Conservation (phyloP, 1,140 invertebrate species). For the Philopotamus ludificatus region DNA sequence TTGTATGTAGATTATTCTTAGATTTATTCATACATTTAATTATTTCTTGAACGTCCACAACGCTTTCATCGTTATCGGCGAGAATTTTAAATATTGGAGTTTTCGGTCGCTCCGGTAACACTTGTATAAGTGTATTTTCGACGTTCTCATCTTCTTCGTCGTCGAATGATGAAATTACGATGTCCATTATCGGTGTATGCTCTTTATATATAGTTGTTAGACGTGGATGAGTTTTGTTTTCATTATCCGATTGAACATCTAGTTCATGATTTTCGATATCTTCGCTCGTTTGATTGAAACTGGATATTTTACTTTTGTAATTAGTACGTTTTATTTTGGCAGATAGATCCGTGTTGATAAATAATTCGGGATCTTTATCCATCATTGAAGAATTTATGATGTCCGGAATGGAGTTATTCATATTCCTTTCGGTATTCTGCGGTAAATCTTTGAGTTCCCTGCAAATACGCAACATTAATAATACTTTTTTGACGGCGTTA, state of each 20-base stretch:
- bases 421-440: constrained; percentile 24
- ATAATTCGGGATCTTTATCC: constrained; percentile 38
- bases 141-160: constrained; percentile 28
- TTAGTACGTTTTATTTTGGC: constrained; percentile 21
- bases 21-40: too few species aligned
- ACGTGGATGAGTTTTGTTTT: not conserved
- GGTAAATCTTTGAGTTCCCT: constrained; percentile 44
- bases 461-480: constrained; percentile 47
- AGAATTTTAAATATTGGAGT: constrained; percentile 50
- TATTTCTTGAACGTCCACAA: too few species aligned
- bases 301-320: constrained; percentile 31
- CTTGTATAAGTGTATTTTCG: not conserved
- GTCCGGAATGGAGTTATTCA: constrained; percentile 45
- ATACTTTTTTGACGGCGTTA: constrained; percentile 43
- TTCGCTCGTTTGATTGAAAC: constrained; percentile 30
- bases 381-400: constrained; percentile 52
- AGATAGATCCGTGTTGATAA: not conserved
- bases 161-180: constrained; percentile 40
- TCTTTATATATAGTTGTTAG: not conserved
- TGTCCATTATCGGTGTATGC: constrained; percentile 29
- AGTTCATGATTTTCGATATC: not conserved
- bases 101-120: constrained; percentile 44
- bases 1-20: constrained; percentile 39
- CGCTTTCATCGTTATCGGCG: constrained; percentile 42
- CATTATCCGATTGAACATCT: not conserved